A percentile compares a stretch with the other conserved stretches of the same genome.
These are phyloP conservation scores for Crenuchus spilurus DNA, from an alignment of 2,797 vertebrate genomes.

Conservation along the genomic window DNA sequence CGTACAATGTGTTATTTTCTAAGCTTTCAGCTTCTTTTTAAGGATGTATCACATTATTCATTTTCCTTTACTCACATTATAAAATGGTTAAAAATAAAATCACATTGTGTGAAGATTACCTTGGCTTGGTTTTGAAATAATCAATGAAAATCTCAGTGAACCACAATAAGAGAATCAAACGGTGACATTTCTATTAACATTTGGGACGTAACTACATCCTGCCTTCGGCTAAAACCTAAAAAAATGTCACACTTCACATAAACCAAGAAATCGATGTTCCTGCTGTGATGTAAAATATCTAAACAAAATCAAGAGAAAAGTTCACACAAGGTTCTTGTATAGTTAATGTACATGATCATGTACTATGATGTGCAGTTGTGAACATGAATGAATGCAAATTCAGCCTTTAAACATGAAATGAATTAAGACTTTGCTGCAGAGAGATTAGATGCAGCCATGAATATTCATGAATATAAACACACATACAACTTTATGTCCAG, in stretches of 20 bases:
- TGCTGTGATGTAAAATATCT: not conserved
- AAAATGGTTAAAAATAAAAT: not conserved
- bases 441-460: not conserved
- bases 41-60: not conserved
- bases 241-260: too few relatives aligned
- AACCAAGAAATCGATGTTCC: not conserved
- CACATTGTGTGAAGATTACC: not conserved
- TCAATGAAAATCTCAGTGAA: not conserved
- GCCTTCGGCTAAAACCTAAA: not conserved
- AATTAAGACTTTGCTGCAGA: not conserved
- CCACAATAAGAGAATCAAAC: not conserved
- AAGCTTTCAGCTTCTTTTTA: not conserved
- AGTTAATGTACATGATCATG: not conserved
- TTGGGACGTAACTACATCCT: not conserved
- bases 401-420: not conserved
- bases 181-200: not conserved
- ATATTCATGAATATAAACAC: not conserved
- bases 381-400: not conserved
- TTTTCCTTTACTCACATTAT: not conserved
- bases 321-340: not conserved
- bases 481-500: not conserved
- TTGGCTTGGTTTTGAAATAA: not conserved
- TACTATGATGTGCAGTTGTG: not conserved
- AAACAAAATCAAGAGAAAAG: not conserved
- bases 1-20: constrained; percentile 5